Evolutionary conservation across 2,888 invertebrate species (phyloP), one percentile per base, ranked within the genome.

Genomic region (Eupithecia pulchellata): DNA sequence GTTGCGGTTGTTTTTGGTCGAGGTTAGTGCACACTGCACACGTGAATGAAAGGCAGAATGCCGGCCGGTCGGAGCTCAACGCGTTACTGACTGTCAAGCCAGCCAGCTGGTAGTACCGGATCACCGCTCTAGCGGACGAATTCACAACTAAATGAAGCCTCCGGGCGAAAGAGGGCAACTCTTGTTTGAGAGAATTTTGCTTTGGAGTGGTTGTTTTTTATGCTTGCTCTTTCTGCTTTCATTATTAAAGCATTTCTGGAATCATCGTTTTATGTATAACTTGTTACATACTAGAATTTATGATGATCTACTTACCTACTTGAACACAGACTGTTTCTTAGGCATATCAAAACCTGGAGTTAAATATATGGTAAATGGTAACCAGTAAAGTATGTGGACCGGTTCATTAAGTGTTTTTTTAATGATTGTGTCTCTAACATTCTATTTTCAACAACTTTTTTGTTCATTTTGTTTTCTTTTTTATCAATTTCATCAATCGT

Each of bases 111-210:
- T 87, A 34, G 61, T 61, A 77, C 78, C 84, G 83, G 86, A 85
- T 84, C 85, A 81, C 84, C 81, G 86, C 83, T 91, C 93, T 93
- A 83, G 91, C 90, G 93, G 91, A 79, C 87, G 81, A 88, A 89
- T 84, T 84, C 84, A 78, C 84, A 92, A 92, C 91, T 92, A 91
- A 90, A 82, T 75, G 82, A 78, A 83, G 79, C 80, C 81, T 82
- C 58, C 68, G 71, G 66, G 82, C 66, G 78, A 81, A 88, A 80
- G 68, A 73, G 78, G 66, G 76, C 77, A 90, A 90, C 84, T 71
- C 65, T n/a, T 29, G 60, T 72, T 52, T 47, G 11, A 17, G 14
- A 62, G 58, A 68, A 66, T 72, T 69, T 63, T 34, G 60, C 30
- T 61, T 61, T 60, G 30, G 30, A 32, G 32, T 52, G 52, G 52